A percentile compares a stretch with the other conserved stretches of the same genome.
These are phyloP conservation scores for Paramisgurnus dabryanus DNA, from an alignment of 2,113 vertebrate genomes.

Conservation along the genomic window DNA sequence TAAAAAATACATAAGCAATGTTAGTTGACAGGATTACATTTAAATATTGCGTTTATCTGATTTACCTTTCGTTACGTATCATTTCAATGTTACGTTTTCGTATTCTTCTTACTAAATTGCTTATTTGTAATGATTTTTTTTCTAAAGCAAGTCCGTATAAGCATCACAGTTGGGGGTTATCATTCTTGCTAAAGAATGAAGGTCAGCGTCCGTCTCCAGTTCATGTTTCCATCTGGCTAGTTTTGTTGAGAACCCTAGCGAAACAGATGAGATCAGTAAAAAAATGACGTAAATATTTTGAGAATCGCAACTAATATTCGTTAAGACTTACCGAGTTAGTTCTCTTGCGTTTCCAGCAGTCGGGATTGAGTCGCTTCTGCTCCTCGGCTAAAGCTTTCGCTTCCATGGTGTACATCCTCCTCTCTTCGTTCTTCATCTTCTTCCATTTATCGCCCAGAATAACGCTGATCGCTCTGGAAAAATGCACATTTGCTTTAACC, in stretches of 20 bases:
- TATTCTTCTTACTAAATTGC: slow-evolving; percentile 43
- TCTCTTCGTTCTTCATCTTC: slow-evolving; percentile 98
- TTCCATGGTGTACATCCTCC: slow-evolving; percentile 95
- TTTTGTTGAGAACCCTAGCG: slow-evolving; percentile 92
- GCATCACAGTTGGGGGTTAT: slow-evolving; percentile 73
- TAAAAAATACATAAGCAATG: slow-evolving; percentile 75
- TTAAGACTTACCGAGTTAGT: slow-evolving; percentile 89
- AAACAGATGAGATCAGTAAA: neutral
- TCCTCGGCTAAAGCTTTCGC: slow-evolving; percentile 98
- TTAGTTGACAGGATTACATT: slow-evolving; percentile 77
- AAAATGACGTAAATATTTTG: neutral
- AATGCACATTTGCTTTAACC: too few relatives aligned
- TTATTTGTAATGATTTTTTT: slow-evolving; percentile 60
- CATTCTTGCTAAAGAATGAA: slow-evolving; percentile 56
- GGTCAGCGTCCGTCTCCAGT: slow-evolving; percentile 60
- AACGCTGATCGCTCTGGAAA: slow-evolving; percentile 95
- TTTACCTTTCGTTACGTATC: slow-evolving; percentile 6
- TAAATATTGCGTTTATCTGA: slow-evolving; percentile 44
- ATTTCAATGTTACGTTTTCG: slow-evolving; percentile 44
- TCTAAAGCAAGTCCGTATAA: slow-evolving; percentile 60
- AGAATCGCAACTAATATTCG: neutral
- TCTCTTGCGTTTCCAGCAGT: slow-evolving; percentile 99
- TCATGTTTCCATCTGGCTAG: slow-evolving; percentile 64
- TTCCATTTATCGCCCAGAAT: slow-evolving; percentile 99
- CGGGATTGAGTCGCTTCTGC: slow-evolving; percentile 97